Base-by-base conservation (phyloP, 2,888 invertebrate genomes). In the Cheilosia vulpina region DNA sequence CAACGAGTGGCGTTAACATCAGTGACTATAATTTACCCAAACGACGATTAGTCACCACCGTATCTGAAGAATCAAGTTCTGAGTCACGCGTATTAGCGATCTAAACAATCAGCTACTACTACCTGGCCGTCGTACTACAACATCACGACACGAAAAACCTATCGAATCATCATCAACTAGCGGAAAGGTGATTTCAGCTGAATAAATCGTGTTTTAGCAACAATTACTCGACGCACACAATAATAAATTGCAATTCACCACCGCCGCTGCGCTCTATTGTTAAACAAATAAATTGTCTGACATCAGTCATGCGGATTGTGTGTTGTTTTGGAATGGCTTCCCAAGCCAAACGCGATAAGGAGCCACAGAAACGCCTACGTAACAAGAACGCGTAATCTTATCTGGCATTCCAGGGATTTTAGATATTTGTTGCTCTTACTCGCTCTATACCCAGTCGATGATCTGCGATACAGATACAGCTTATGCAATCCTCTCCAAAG, bases 401-500 rank as follows among this genome's bases (percentile, higher is more conserved):
- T 83, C 83, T 43, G 19, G 45, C 34, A 43, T 66, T 76, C 60
- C 63, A 47, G 68, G 1, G 38, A 50, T 43, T 62, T 62, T 52
- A 15, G n/a, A 21, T 27, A 9, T 50, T 58, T 60, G 11, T 21
- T 41, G 0, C 17, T 9, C 5, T 66, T 62, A 47, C 58, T 65
- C 21, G 21, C 21, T 31, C 7, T 21, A 13, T 21, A 17, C 31
- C n/a, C 24, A 63, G 38, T 11, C 53, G 17, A 53, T 34, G 17
- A 24, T 21, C 55, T n/a, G 24, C 31, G 27, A 27, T 6, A 27
- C 27, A 31, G 41, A 38, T 47, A 76, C 19, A 58, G 63, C 83
- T 78, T 84, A 84, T 69, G 83, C 73, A 83, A 83, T 73, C 57
- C 73, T 45, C 69, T 84, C 79, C 79, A 84, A 79, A 79, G 27